Base-by-base conservation (phyloP, 2,888 invertebrate species). In the Antheraea assamensis region DNA sequence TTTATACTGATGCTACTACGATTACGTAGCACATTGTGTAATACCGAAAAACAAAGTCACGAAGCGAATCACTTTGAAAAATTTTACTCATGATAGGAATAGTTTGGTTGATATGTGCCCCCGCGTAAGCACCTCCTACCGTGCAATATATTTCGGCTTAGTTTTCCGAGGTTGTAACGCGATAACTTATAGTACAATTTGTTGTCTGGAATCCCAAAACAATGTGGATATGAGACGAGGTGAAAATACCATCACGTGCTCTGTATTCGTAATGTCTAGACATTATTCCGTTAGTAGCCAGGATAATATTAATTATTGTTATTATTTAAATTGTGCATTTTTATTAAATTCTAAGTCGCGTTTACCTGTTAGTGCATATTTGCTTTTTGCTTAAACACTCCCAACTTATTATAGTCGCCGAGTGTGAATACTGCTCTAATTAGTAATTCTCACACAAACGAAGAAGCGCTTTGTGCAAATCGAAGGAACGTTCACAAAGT, bases 161-260 rank as follows among this genome's bases (percentile, higher is more conserved):
- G 58, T 58, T 24, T 82, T 79, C 79, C 79, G 79, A 80, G 76
- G 79, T 79, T 82, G 79, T 77, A 77, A 78, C 80, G 76, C 81
- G 85, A 85, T 88, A 88, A 89, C 82, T 87, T 84, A 89, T 89
- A 83, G 83, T 82, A 87, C 85, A 88, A 88, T 88, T 88, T 87
- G 88, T 88, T 87, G 79, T 81, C 80, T 83, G 79, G 82, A 81
- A 80, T 81, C 78, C 81, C 78, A 80, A 82, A 64, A 17, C 30
- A 17, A 64, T 17, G 30, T 58, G 58, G 8, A 58, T n/a, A 58
- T 24, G 24, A 24, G 58, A 24, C 24, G 58, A 58, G 58, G 58
- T 58, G n/a, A 58, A 58, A 58, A 58, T 13, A 17, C 30, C 30
- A 27, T 15, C 27, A 61, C 61, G 61, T 64, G 19, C 4, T 64